A percentile compares a stretch with the other conserved stretches of the same genome.
Conservation (phyloP, 2,797 vertebrate genomes). For the Onychomys arenicola region DNA sequence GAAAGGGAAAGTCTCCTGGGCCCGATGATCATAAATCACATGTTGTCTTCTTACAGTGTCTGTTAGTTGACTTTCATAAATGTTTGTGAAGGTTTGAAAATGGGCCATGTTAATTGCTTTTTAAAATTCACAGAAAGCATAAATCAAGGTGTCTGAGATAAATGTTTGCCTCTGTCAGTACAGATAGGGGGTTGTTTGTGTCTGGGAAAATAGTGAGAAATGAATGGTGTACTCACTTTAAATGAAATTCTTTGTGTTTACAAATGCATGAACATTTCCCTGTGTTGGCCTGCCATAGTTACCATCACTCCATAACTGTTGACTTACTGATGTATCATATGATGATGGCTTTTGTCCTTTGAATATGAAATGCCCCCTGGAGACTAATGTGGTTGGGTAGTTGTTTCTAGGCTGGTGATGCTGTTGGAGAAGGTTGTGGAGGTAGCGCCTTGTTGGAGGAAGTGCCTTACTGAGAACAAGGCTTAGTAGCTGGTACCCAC, state of each 20-base stretch:
- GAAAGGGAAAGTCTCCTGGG: background rate
- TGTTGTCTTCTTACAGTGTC: background rate
- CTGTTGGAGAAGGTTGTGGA: background rate
- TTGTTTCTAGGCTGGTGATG: background rate
- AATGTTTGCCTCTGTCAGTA: background rate
- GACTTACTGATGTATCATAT: background rate
- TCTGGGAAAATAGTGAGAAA: background rate
- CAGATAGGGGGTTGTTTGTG: background rate
- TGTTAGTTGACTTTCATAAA: slow-evolving; percentile 35
- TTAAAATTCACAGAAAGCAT: slow-evolving; percentile 27
- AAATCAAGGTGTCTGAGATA: background rate
- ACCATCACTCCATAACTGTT: background rate
- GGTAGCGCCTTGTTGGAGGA: background rate
- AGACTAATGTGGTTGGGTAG: background rate
- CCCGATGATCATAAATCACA: background rate
- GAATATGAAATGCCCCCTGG: background rate
- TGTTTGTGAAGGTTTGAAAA: background rate
- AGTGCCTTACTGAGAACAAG: background rate
- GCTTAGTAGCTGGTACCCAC: background rate
- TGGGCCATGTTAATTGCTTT: background rate
- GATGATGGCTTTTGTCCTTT: background rate
- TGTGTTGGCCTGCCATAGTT: background rate
- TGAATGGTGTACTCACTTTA: background rate
- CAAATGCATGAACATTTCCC: no score
- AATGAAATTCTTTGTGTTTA: background rate